Percentiles rank a stretch among this genome's conserved stretches.
These are phyloP conservation scores for Mylabris phalerata DNA, from an alignment of 1,140 invertebrate genomes.

Conservation along the genomic window DNA sequence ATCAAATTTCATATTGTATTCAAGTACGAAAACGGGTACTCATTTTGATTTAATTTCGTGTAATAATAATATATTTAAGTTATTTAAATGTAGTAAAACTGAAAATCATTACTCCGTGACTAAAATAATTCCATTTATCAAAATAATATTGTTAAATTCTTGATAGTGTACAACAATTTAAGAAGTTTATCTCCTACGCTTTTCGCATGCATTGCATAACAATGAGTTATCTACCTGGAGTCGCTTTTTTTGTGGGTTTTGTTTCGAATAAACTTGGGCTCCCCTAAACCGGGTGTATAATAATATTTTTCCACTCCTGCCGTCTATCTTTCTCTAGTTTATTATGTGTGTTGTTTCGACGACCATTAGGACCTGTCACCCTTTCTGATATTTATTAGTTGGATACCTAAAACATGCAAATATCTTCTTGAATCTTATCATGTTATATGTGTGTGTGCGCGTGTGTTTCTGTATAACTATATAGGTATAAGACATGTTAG, in stretches of 20 bases:
- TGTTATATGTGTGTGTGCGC: no score
- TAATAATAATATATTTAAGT: no score
- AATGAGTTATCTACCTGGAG: conserved; percentile 20
- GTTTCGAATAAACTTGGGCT: background rate
- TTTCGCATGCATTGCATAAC: conserved; percentile 11
- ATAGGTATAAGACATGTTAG: no score
- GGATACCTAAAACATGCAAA: conserved; percentile 16
- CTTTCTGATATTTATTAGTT: conserved; percentile 8
- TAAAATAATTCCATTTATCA: conserved; percentile 26
- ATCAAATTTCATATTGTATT: no score
- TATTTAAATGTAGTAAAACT: conserved; percentile 14
- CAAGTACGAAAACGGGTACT: no score
- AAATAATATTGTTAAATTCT: conserved; percentile 14
- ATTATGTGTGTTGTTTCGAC: no score
- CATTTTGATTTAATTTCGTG: no score
- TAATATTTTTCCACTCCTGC: background rate
- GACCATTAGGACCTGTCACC: conserved; percentile 15
- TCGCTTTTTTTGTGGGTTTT: background rate
- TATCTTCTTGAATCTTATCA: background rate
- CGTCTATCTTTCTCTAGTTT: no score
- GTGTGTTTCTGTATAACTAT: no score
- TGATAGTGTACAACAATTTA: conserved; percentile 8
- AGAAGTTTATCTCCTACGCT: conserved; percentile 11
- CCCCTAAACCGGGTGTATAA: background rate
- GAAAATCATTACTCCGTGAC: conserved; percentile 10